Evolutionary conservation across 2,888 invertebrate genomes (phyloP).

Genomic region (Synergus gifuensis): DNA sequence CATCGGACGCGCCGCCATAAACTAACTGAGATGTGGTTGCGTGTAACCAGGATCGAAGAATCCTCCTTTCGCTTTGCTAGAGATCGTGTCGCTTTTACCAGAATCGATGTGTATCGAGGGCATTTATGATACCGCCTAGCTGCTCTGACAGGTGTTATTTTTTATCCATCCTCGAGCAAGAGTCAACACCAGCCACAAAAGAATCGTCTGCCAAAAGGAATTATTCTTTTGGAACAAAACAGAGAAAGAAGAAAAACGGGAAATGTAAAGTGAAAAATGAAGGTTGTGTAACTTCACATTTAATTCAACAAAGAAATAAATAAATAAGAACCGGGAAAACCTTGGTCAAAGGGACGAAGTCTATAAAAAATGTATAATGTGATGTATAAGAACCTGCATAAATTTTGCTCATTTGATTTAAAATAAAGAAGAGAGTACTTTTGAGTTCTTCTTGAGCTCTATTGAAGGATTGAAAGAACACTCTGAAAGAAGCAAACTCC

Average conservation of each 20-base stretch:
- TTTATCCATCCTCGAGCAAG: constrained; percentile 61
- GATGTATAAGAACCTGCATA: too few relatives aligned
- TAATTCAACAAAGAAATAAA: too few relatives aligned
- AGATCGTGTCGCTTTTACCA: constrained; percentile 54
- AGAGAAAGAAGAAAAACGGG: background rate
- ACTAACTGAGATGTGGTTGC: constrained; percentile 62
- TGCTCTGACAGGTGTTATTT: constrained; percentile 64
- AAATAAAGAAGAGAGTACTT: too few relatives aligned
- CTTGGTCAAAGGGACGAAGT: too few relatives aligned
- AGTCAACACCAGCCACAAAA: constrained; percentile 55
- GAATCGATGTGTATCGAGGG: constrained; percentile 56
- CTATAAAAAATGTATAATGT: too few relatives aligned
- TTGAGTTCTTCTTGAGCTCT: too few relatives aligned
- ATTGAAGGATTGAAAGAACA: too few relatives aligned
- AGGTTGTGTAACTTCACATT: too few relatives aligned
- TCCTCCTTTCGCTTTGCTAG: constrained; percentile 44
- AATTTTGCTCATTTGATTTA: too few relatives aligned
- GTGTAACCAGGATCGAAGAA: constrained; percentile 49
- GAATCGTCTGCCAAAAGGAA: constrained; percentile 47
- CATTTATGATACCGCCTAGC: constrained; percentile 62
- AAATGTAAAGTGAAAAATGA: background rate
- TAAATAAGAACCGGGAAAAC: too few relatives aligned
- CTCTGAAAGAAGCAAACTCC: too few relatives aligned
- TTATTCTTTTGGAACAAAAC: constrained; percentile 25
- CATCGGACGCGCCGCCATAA: constrained; percentile 71